Percentiles rank a stretch among this genome's conserved stretches.
Conservation (phyloP, 2,797 vertebrate species). For the Bovichtus variegatus region DNA sequence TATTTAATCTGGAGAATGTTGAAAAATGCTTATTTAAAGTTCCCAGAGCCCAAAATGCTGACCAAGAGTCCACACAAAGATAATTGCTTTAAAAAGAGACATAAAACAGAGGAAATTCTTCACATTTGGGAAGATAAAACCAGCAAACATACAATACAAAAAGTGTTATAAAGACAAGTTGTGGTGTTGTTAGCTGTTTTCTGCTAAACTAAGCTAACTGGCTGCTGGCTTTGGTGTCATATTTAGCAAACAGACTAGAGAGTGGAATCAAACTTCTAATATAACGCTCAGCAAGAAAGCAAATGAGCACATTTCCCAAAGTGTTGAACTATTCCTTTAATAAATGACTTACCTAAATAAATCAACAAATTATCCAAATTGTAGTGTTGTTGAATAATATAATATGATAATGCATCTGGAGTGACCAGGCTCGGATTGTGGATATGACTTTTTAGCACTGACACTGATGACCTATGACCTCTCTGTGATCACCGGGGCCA, state of each 20-base stretch:
- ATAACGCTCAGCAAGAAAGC: too few relatives aligned
- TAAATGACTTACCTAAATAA: background rate
- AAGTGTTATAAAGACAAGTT: background rate
- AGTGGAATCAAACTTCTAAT: background rate
- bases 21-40: background rate
- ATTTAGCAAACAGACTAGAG: background rate
- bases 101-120: background rate
- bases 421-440: background rate
- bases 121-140: background rate
- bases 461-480: slow-evolving; percentile 19
- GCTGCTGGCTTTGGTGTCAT: background rate
- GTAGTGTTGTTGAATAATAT: background rate
- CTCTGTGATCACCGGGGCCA: slow-evolving; percentile 12
- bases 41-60: background rate
- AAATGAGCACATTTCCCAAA: too few relatives aligned
- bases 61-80: background rate
- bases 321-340: background rate
- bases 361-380: background rate
- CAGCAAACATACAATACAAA: background rate
- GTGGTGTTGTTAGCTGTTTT: background rate
- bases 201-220: background rate
- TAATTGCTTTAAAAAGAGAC: background rate
- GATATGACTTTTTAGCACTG: background rate
- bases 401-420: background rate
- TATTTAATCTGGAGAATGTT: slow-evolving; percentile 1